phyloP scores from a whole-genome alignment of 1,140 invertebrate species.

The Mesaphorura yosii region DNA sequence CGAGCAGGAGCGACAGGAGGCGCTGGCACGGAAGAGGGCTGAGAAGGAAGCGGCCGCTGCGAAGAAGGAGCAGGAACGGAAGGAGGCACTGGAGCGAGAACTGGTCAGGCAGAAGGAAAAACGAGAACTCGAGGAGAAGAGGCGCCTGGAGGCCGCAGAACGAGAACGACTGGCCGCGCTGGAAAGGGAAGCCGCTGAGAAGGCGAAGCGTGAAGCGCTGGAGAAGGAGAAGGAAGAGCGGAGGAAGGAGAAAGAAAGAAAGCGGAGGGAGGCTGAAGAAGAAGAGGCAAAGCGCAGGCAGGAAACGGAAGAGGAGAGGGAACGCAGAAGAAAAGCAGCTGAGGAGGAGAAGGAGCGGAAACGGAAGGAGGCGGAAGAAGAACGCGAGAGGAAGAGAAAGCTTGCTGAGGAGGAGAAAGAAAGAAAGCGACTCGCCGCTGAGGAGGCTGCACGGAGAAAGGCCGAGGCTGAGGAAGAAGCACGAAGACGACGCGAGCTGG shows the following conservation, averaged over 20 bases:
- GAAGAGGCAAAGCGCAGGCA: too few species aligned
- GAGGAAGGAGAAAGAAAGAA: too few species aligned
- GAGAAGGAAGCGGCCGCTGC: too few species aligned
- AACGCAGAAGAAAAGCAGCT: neutral
- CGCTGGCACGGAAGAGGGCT: neutral
- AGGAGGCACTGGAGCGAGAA: neutral
- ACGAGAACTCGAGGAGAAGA: neutral
- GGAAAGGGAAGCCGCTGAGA: slow-evolving; percentile 1
- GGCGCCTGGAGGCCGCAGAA: neutral
- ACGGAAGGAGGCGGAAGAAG: neutral
- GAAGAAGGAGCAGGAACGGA: neutral
- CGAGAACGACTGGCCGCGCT: too few species aligned
- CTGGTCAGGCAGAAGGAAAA: neutral
- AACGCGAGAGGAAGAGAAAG: neutral
- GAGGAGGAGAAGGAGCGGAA: neutral
- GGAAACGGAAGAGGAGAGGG: too few species aligned
- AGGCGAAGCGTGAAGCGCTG: neutral
- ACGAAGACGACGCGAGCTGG: neutral
- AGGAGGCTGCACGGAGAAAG: neutral
- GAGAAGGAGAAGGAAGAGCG: neutral
- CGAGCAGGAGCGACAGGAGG: neutral
- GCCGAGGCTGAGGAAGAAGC: neutral
- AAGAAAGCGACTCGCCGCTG: neutral
- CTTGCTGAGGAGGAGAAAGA: neutral
- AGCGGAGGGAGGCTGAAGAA: too few species aligned